Evolutionary conservation across 2,797 vertebrate genomes (phyloP).

Genomic region (Propithecus perrieri): DNA sequence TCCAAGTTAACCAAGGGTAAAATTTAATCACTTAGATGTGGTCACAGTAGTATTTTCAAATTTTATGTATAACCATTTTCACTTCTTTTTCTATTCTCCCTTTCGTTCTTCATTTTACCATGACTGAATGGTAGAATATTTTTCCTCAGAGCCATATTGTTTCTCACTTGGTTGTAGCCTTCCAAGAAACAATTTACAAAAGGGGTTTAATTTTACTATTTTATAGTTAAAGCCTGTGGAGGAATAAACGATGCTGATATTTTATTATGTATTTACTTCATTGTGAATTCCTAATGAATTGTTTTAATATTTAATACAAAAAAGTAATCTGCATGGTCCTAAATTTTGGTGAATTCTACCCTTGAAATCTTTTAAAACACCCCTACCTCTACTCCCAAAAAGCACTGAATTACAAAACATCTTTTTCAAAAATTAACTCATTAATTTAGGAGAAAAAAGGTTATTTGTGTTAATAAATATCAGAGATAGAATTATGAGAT

Average conservation of each 20-base stretch:
- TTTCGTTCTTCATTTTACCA: background rate
- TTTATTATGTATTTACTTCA: background rate
- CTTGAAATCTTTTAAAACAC: background rate
- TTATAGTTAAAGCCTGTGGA: background rate
- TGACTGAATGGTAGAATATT: background rate
- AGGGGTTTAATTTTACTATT: background rate
- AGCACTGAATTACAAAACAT: background rate
- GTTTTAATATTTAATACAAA: background rate
- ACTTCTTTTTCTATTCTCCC: background rate
- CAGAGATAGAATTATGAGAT: background rate
- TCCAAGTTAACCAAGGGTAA: background rate
- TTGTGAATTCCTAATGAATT: background rate
- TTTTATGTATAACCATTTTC: constrained; percentile 7
- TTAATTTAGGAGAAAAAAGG: background rate
- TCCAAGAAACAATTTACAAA: background rate
- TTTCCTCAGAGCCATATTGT: background rate
- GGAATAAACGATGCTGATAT: background rate
- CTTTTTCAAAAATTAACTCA: background rate
- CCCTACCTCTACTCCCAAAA: background rate
- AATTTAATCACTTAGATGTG: background rate
- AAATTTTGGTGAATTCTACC: background rate
- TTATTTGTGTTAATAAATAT: background rate
- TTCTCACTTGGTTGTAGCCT: background rate
- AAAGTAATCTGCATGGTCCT: background rate
- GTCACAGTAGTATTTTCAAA: background rate